Base-by-base conservation (phyloP, 1,140 invertebrate genomes). In the Epicauta chinensis region DNA sequence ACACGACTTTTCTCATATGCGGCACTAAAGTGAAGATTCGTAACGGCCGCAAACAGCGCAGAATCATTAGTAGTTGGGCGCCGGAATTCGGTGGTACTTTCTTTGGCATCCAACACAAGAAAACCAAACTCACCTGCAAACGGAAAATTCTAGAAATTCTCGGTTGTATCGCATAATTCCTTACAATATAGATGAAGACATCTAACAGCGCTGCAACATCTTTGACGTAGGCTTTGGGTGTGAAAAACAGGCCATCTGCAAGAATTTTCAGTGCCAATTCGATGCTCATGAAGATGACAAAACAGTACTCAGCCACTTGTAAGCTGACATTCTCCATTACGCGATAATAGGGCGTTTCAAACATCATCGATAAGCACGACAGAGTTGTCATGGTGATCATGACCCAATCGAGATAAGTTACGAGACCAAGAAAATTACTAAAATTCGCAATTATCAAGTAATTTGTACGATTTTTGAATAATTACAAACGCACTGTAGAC, bases 1-100 rank as follows among this genome's bases (percentile, higher is more conserved):
- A 98, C 16, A 99, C 97, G 15, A 99, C 97, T 78, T 97, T 96
- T 56, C 96, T 80, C 94, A 99, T 99, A 68, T 99, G 97, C 47
- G 97, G 97, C 11, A 99, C 95, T 29, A 99, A 76, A 11, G 93
- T 97, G 69, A 99, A 99, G 58, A 99, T 99, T 54, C 97, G 73
- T 29, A 99, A 74, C 2, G 97, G 97, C 11, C 97, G 80, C 29
- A 99, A 83, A 73, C 97, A 98, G 16, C 97, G 81, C 51, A 99
- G 75, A 49, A 99, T 93, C 91, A 99, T 95, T 11, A 99, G 71
- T 34, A 97, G 76, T 72, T 99, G 96, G 11, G 92, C 92, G 6
- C 84, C 80, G 11, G 94, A 97, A 71, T 93, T 93, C 10, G 91
- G 88, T 44, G 90, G 86, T 37, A 98, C 93, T 53, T 85, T 81